Base-by-base conservation (phyloP, 2,888 invertebrate genomes). In the Apamea monoglypha region DNA sequence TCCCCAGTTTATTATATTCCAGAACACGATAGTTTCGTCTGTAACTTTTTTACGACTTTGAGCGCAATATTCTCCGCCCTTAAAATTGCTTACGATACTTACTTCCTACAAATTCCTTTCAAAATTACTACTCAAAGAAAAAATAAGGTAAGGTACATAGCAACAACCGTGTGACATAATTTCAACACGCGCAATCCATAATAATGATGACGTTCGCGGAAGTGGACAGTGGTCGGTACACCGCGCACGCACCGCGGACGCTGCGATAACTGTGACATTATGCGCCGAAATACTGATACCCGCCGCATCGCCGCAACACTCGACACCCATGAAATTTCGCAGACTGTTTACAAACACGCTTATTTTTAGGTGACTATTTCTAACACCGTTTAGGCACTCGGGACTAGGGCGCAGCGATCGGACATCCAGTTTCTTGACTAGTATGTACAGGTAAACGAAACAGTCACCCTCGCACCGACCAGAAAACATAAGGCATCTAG, bases 161-260 rank as follows among this genome's bases (percentile, higher is more conserved):
- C 80, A 87, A 89, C 86, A 77, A 78, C 77, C 75, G 82, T 88
- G 87, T 89, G 90, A 90, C 87, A 90, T 91, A 88, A 90, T 91
- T 92, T 92, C 89, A 90, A 88, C 90, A 92, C 92, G 92, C 92
- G 90, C 91, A 91, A 92, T 91, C 89, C 93, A 93, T 93, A 93
- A 91, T 92, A 93, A 93, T 92, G 92, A 89, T 92, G 91, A 92
- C 91, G 92, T 92, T 92, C 90, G 91, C 94, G 95, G 95, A 95
- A 95, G 94, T 92, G 89, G 90, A 82, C 88, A 90, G 90, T 81
- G 80, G 82, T 70, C 76, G 78, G 74, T 53, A 67, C 74, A 79
- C 81, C 74, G 44, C 81, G 61, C 68, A 47, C 64, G 66, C 66
- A 85, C 81, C 81, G 77, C 80, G 50, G 79, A 56, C 80, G 76